Base-by-base conservation (phyloP, 2,888 invertebrate species). In the Pantelozetes paolii region DNA sequence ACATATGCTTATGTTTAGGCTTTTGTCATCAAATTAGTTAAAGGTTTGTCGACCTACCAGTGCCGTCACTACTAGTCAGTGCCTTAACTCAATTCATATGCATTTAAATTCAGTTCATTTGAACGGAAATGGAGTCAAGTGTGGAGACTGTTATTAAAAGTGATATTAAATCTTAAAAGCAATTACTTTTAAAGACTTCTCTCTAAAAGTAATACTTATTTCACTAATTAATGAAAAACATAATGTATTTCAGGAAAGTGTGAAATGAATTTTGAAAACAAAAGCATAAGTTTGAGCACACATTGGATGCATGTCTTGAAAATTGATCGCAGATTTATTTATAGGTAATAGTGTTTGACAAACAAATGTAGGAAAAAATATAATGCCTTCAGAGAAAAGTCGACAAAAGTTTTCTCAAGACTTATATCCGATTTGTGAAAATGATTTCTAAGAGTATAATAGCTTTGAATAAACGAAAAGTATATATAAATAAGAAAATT, bases 21-120 rank as follows among this genome's bases (percentile, higher is more conserved):
- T 15, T 9, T 9, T 54, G 54, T 20, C 54, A 54, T 18, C 45
- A 45, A 45, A 11, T 36, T 36, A 36, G 45, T 9, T 45, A 15
- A 45, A 59, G n/a, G 64, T 64, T 64, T 64, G 64, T 64, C 64
- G 64, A 64, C 36, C 64, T 36, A 32, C 36, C 64, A 20, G 50
- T 50, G 50, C 45, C 6, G n/a, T 50, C 50, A 50, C 2, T 45
- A 15, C n/a, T 15, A 8, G 13, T 3, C 15, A 50, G 59, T 59
- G 28, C 30, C 20, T 59, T n/a, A n/a, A n/a, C 59, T 28, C 9
- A 15, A 2, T 8, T 54, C 54, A 54, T 26, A 18, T 45, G 45
- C 5, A 20, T 23, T 59, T 8, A 2, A 59, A 59, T 30, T 59
- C n/a, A 8, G 28, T 59, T 9, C 3, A 20, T 20, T 11, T 26